phyloP scores from a whole-genome alignment of 2,797 vertebrate genomes.

The Sebastes taczanowskii region DNA sequence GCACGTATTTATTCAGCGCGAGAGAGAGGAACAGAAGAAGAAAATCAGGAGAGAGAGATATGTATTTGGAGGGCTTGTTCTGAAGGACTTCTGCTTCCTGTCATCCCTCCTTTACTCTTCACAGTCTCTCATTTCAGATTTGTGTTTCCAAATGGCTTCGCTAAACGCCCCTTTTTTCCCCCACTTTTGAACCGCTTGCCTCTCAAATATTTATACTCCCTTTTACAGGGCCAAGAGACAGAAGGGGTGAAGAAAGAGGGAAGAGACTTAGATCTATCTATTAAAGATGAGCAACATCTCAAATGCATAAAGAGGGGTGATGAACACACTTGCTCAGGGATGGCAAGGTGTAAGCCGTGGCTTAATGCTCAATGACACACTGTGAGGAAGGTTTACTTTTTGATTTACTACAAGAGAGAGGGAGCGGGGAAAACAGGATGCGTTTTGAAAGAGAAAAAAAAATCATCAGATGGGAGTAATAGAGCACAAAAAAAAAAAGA shows the following conservation, averaged over 20 bases:
- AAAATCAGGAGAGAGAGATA: constrained; percentile 24
- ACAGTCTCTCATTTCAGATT: constrained; percentile 71
- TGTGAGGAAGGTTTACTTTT: constrained; percentile 32
- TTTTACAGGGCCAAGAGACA: constrained; percentile 65
- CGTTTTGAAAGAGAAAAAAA: constrained; percentile 11
- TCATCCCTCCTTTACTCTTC: constrained; percentile 49
- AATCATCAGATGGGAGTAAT: constrained; percentile 11
- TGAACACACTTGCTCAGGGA: constrained; percentile 52
- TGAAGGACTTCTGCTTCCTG: constrained; percentile 43
- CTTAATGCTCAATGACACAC: constrained; percentile 57
- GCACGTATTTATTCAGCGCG: constrained; percentile 58
- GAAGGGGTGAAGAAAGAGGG: constrained; percentile 57
- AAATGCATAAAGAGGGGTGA: constrained; percentile 72
- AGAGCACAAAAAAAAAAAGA: constrained; percentile 22
- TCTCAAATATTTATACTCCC: constrained; percentile 80
- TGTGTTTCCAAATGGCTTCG: constrained; percentile 67
- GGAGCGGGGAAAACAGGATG: constrained; percentile 1
- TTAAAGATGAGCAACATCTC: constrained; percentile 81
- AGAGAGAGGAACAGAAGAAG: constrained; percentile 38
- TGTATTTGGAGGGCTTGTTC: constrained; percentile 15
- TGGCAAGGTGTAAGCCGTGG: constrained; percentile 63
- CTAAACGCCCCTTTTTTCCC: constrained; percentile 68
- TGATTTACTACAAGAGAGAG: constrained; percentile 37
- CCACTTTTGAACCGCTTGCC: constrained; percentile 68
- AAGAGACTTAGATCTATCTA: constrained; percentile 69